These are phyloP conservation scores for Todiramphus saurophagus DNA, from an alignment of 2,113 vertebrate genomes.

Conservation along the genomic window DNA sequence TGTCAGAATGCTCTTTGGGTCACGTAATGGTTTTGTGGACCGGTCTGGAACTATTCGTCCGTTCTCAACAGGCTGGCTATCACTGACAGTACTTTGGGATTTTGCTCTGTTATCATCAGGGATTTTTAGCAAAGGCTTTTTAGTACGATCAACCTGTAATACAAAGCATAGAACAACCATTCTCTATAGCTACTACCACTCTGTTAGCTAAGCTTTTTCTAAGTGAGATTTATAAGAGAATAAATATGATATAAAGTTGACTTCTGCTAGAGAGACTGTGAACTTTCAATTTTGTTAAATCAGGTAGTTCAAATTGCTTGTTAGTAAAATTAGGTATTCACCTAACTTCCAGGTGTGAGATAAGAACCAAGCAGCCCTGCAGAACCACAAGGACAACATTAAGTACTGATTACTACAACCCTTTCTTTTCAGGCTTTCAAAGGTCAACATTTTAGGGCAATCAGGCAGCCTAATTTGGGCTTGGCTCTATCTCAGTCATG, in stretches of 20 bases:
- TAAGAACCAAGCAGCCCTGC: not conserved
- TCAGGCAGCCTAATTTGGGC: not conserved
- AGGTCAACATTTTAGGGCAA: not conserved
- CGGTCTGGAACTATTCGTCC: constrained; percentile 83
- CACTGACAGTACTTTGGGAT: constrained; percentile 64
- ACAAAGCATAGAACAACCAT: not conserved
- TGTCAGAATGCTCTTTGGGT: constrained; percentile 56
- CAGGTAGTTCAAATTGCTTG: not conserved
- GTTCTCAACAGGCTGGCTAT: constrained; percentile 70
- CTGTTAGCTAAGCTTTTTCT: not conserved
- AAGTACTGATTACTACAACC: not conserved
- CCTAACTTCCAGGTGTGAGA: not conserved
- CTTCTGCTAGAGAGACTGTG: not conserved
- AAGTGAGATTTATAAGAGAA: not conserved
- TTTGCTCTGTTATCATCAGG: constrained; percentile 72
- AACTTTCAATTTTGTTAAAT: not conserved
- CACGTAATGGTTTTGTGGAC: constrained; percentile 80
- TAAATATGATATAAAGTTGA: not conserved
- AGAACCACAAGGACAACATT: not conserved
- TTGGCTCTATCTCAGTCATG: not conserved
- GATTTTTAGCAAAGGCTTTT: constrained; percentile 83
- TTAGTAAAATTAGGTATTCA: not conserved
- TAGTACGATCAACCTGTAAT: constrained; percentile 90
- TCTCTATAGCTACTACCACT: not conserved
- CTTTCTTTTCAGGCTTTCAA: not conserved